These are phyloP conservation scores for Wiebesia pumilae DNA, from an alignment of 1,140 invertebrate species.

Conservation along the genomic window DNA sequence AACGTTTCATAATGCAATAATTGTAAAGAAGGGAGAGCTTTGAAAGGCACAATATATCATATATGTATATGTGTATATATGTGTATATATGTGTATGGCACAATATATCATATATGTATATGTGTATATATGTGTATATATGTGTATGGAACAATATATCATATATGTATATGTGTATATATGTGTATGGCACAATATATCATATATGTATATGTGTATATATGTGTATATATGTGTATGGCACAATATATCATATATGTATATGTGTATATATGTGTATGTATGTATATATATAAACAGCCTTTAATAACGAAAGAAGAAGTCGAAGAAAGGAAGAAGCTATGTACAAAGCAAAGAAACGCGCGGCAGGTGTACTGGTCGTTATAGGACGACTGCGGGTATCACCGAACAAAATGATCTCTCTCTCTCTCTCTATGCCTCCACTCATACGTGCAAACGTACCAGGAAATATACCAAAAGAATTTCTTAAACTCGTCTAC, in stretches of 20 bases:
- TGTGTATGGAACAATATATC: no score
- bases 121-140: no score
- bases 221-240: no score
- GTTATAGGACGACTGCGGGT: constrained; percentile 21
- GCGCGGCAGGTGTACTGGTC: constrained; percentile 47
- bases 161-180: no score
- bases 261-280: no score
- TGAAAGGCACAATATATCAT: constrained; percentile 43
- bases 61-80: no score
- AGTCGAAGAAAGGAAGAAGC: neutral
- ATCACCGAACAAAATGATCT: constrained; percentile 38
- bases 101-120: no score
- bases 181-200: no score
- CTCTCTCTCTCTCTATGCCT: neutral
- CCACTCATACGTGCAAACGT: neutral
- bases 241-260: no score
- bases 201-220: no score
- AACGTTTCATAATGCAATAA: constrained; percentile 44
- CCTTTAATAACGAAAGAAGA: constrained; percentile 48
- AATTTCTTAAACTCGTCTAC: constrained; percentile 62
- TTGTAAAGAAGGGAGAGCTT: constrained; percentile 32
- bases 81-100: no score
- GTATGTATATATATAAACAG: constrained; percentile 43
- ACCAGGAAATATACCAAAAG: constrained; percentile 57
- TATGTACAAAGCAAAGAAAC: constrained; percentile 53